phyloP scores from a whole-genome alignment of 1,140 invertebrate species.

The Saccostrea glomerata region DNA sequence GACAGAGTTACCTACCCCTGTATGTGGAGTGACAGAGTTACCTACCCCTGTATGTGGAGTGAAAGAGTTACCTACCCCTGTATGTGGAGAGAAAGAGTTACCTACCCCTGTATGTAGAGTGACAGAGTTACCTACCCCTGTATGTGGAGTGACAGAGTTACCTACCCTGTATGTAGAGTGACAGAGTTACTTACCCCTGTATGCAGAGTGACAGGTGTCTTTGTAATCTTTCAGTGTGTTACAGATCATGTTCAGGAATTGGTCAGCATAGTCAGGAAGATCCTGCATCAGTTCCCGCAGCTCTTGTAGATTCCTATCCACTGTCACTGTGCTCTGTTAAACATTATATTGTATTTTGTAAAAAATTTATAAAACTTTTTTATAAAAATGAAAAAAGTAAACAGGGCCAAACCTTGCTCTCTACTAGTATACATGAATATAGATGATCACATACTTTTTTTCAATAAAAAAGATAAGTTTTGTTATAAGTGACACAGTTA shows the following conservation, averaged over 20 bases:
- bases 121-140: too few species aligned
- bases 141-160: neutral
- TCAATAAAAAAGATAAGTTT: too few species aligned
- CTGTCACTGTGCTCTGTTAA: constrained; percentile 86
- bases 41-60: too few species aligned
- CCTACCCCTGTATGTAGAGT: too few species aligned
- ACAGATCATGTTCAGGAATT: constrained; percentile 86
- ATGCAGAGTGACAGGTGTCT: constrained; percentile 88
- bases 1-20: constrained; percentile 81
- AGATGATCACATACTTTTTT: too few species aligned
- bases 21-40: constrained; percentile 85
- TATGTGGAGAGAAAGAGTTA: too few species aligned
- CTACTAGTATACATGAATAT: too few species aligned
- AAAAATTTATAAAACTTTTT: too few species aligned
- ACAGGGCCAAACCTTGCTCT: too few species aligned
- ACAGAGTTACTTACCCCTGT: constrained; percentile 80
- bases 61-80: too few species aligned
- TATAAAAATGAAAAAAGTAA: too few species aligned
- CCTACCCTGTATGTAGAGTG: neutral
- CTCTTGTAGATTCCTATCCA: constrained; percentile 86
- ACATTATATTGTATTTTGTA: neutral
- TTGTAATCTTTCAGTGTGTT: constrained; percentile 86
- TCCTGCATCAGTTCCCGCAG: constrained; percentile 85
- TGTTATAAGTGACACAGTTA: too few species aligned
- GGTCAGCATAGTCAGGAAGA: constrained; percentile 86